Base-by-base conservation (phyloP, 2,888 invertebrate species). In the Mimachlamys varia region DNA sequence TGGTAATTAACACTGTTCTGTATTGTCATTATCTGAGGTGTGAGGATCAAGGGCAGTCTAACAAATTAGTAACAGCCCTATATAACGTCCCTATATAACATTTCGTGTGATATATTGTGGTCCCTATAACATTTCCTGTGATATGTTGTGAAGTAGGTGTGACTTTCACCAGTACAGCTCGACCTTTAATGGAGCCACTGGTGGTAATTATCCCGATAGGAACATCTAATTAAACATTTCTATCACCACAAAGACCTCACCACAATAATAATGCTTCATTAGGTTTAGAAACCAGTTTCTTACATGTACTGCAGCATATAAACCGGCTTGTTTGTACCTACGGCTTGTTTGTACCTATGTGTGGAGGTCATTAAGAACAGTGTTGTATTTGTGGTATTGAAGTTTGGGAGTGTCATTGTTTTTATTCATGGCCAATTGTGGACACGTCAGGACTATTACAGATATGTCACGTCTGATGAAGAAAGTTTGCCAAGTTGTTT, bases 251-350 rank as follows among this genome's bases (percentile, higher is more conserved):
- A 5, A 33, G 13, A 22, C 12, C 76, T 33, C 13, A 3, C 7
- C 33, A 27, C 33, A 76, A 76, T 76, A 76, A 27, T 76, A 76
- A 76, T 33, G 76, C 76, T 76, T 76, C 76, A 27, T 76, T 76
- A 76, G 10, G 17, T 62, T 19, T 62, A n/a, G 62, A 62, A 62
- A n/a, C n/a, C n/a, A n/a, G 62, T n/a, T 62, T n/a, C 62, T 3
- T 62, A 62, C n/a, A n/a, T n/a, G n/a, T n/a, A n/a, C n/a, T n/a
- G n/a, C n/a, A n/a, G n/a, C n/a, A n/a, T n/a, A n/a, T n/a, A n/a
- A n/a, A n/a, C n/a, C n/a, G n/a, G n/a, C n/a, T n/a, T n/a, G n/a
- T n/a, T n/a, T n/a, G n/a, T n/a, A n/a, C n/a, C n/a, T n/a, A n/a
- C n/a, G n/a, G n/a, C n/a, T n/a, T n/a, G n/a, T n/a, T n/a, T n/a